Evolutionary conservation across 2,113 vertebrate species (phyloP).

Genomic region (Sardina pilchardus): DNA sequence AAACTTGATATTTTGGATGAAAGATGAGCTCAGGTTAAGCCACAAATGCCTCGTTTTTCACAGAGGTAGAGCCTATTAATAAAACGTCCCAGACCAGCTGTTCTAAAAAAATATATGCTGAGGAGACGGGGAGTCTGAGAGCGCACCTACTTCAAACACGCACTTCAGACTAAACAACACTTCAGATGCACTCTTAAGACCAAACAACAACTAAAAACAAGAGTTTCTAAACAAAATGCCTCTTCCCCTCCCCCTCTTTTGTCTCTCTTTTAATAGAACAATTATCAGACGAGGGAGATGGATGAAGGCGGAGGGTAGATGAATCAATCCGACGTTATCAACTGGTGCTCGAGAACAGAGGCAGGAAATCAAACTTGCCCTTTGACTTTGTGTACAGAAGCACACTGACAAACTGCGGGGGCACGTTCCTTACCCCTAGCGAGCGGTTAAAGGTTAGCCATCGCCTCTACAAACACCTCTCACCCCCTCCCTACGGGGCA

Average conservation of each 20-base stretch:
- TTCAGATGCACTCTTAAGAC: neutral
- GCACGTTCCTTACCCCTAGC: neutral
- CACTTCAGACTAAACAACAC: neutral
- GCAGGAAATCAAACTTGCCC: slow-evolving; percentile 24
- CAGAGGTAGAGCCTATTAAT: neutral
- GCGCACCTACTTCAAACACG: neutral
- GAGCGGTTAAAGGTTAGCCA: neutral
- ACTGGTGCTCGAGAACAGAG: neutral
- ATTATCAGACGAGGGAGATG: neutral
- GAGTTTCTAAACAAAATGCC: neutral
- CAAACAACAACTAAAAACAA: neutral
- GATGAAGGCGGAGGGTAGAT: neutral
- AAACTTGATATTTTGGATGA: slow-evolving; percentile 5
- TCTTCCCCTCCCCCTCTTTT: neutral
- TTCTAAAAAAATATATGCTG: neutral
- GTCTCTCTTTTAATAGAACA: neutral
- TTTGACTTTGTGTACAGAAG: slow-evolving; percentile 11
- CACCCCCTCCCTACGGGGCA: neutral
- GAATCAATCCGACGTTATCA: slow-evolving; percentile 8
- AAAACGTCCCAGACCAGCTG: neutral
- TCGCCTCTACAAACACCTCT: slow-evolving; percentile 6
- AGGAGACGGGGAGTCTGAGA: neutral
- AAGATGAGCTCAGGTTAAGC: neutral
- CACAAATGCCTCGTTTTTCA: neutral
- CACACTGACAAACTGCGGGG: neutral